Evolutionary conservation across 2,113 vertebrate species (phyloP), one percentile per base, ranked within the genome.

Genomic region (Pleuronectes platessa): DNA sequence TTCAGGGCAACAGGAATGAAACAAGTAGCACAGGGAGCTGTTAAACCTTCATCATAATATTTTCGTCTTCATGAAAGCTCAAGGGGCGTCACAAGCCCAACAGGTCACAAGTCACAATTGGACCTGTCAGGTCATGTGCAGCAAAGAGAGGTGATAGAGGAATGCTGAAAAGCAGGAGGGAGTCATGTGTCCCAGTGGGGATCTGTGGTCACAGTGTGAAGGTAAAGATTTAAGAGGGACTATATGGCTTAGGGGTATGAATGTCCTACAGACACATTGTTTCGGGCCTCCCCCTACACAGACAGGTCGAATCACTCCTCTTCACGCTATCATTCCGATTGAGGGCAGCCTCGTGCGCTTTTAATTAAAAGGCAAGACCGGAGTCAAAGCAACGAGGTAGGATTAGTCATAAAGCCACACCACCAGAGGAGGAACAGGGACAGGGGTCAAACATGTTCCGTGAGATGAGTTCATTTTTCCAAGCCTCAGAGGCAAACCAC

Each of bases 321-420:
- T 37, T 79, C 71, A 75, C 53, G 18, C 74, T 61, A 78, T 90
- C 72, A 77, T 67, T 85, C 59, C 56, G 60, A 82, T 91, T 90
- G 82, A 88, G 90, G 74, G 58, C 56, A 17, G 65, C 59, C 56
- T 73, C 56, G 45, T 53, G 67, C 63, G 68, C 65, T 76, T 85
- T 88, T 85, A 77, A 86, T 93, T 82, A 88, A 79, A 92, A 78
- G 81, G 86, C 68, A 67, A 76, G 65, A 60, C 62, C 49, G 26
- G 54, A 81, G 78, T 79, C 62, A 84, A 75, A 81, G 79, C 68
- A 78, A 67, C 54, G 27, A 58, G 49, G 53, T 76, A 31, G 67
- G 62, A 61, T 71, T 68, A 67, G 64, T 71, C 58, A 59, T 74
- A 58, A 88, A 84, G 78, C 24, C 47, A 68, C n/a, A 60, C 54